phyloP scores from a whole-genome alignment of 2,888 invertebrate species.

The Gandaritis pyraliata region DNA sequence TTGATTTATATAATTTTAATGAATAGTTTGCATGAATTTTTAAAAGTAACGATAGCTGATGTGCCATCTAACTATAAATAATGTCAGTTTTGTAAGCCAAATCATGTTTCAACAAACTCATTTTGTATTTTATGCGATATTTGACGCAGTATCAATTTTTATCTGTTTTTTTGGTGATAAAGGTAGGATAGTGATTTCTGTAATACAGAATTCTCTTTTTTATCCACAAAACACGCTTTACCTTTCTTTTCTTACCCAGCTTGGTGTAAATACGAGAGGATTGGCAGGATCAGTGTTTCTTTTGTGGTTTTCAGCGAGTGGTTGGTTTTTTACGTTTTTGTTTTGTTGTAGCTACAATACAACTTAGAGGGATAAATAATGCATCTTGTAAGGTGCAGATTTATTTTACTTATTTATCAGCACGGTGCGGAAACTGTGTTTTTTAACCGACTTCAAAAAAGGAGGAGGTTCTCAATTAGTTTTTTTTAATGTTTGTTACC shows the following conservation, averaged over 20 bases:
- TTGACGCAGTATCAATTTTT: too few species aligned
- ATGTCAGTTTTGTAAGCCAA: too few species aligned
- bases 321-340: conserved; percentile 12
- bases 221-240: conserved; percentile 8
- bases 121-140: too few species aligned
- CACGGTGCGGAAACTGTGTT: not conserved
- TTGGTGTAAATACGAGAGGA: conserved; percentile 53
- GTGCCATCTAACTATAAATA: too few species aligned
- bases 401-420: conserved; percentile 10
- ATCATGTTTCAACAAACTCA: too few species aligned
- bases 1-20: too few species aligned
- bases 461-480: too few species aligned
- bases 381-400: not conserved
- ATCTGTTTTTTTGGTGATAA: too few species aligned
- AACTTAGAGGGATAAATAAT: conserved; percentile 10
- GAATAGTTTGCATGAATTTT: too few species aligned
- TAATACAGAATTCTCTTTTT: conserved; percentile 11
- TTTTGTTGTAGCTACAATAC: not conserved
- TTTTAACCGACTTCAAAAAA: too few species aligned
- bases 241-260: conserved; percentile 45
- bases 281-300: conserved; percentile 46
- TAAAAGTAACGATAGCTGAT: too few species aligned
- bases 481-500: too few species aligned
- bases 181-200: not conserved
- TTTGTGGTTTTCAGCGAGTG: conserved; percentile 32